Evolutionary conservation across 1,140 invertebrate genomes (phyloP).

Genomic region (Drosophila biarmipes): DNA sequence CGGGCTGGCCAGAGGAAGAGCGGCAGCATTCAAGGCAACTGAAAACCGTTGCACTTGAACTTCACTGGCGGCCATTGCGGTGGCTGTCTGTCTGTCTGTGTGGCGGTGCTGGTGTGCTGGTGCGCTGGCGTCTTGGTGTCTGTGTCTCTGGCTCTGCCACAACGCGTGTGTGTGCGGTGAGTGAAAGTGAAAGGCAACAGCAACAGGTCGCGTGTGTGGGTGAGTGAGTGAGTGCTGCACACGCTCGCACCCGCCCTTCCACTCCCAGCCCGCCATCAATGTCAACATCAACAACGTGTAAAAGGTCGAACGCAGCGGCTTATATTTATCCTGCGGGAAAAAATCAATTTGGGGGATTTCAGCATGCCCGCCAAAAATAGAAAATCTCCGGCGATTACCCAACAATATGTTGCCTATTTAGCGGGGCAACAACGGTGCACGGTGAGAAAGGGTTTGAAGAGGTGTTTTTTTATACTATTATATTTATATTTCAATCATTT

Average conservation of each 20-base stretch:
- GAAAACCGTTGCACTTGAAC: slow-evolving; percentile 78
- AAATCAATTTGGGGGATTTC: slow-evolving; percentile 46
- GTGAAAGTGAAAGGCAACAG: slow-evolving; percentile 68
- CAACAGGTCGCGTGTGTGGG: slow-evolving; percentile 60
- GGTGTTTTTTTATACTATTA: too few relatives aligned
- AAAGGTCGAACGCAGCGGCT: slow-evolving; percentile 41
- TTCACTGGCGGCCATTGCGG: slow-evolving; percentile 66
- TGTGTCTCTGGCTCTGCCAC: slow-evolving; percentile 1
- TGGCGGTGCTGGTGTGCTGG: too few relatives aligned
- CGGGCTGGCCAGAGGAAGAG: slow-evolving; percentile 1
- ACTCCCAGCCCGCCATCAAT: slow-evolving; percentile 35
- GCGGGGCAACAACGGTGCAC: slow-evolving; percentile 18
- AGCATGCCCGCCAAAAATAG: slow-evolving; percentile 54
- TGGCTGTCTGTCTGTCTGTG: slow-evolving; percentile 17
- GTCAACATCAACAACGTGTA: slow-evolving; percentile 40
- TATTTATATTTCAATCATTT: neutral
- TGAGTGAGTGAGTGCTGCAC: slow-evolving; percentile 9
- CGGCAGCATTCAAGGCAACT: slow-evolving; percentile 44
- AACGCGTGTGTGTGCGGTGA: slow-evolving; percentile 11
- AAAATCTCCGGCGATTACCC: slow-evolving; percentile 56
- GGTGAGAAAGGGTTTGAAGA: neutral
- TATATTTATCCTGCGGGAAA: slow-evolving; percentile 37
- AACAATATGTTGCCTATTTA: slow-evolving; percentile 70
- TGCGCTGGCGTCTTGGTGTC: slow-evolving; percentile 5
- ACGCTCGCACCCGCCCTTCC: neutral